These are phyloP conservation scores for Neodiprion fabricii DNA, from an alignment of 1,140 invertebrate genomes.

Conservation along the genomic window DNA sequence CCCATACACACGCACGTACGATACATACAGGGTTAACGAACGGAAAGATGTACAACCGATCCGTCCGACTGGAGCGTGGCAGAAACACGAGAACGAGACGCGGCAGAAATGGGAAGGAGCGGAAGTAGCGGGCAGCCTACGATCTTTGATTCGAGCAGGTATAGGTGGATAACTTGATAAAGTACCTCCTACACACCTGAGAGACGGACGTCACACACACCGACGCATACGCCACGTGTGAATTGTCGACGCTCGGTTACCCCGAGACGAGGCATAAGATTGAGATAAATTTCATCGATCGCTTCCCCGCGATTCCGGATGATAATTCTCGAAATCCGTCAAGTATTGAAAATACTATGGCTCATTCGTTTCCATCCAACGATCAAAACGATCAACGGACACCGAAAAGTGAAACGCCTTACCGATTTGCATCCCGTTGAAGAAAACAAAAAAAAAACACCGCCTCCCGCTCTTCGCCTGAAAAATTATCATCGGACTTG, in stretches of 20 bases:
- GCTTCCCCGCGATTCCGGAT: neutral
- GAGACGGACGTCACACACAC: neutral
- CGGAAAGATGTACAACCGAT: no score
- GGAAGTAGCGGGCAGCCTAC: neutral
- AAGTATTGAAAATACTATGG: no score
- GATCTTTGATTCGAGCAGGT: neutral
- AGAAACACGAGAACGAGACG: neutral
- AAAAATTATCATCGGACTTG: conserved; percentile 22
- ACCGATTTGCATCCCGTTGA: no score
- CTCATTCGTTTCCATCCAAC: no score
- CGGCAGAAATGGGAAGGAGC: neutral
- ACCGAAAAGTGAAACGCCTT: no score
- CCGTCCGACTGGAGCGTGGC: neutral
- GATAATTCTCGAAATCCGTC: no score
- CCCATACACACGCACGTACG: no score
- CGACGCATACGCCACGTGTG: neutral
- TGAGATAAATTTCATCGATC: neutral
- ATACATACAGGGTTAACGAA: no score
- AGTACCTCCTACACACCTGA: neutral
- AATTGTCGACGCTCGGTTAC: neutral
- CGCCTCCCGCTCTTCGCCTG: conserved; percentile 21
- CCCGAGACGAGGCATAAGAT: neutral
- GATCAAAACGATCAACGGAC: no score
- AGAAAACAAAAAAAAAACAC: no score
- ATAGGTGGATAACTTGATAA: no score